Conservation (phyloP, 1,140 invertebrate species). For the Globodera rostochiensis region DNA sequence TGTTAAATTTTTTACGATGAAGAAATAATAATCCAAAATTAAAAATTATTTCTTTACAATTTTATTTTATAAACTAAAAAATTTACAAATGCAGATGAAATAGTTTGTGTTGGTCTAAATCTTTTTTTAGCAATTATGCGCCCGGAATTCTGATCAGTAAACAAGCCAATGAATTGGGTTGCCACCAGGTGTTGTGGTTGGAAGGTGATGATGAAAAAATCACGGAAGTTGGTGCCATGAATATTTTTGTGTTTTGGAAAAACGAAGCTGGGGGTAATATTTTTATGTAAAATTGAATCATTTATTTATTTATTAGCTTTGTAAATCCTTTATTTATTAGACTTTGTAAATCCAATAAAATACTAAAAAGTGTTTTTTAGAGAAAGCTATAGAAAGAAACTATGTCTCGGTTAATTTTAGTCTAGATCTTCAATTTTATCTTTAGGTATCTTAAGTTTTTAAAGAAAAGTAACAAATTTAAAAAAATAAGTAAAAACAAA, state of each 20-base stretch:
- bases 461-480: neutral
- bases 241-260: slow-evolving; percentile 86
- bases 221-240: slow-evolving; percentile 99
- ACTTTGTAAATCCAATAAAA: no score
- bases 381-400: no score
- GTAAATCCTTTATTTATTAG: no score
- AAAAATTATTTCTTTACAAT: neutral
- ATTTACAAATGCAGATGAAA: no score
- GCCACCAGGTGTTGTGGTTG: slow-evolving; percentile 96
- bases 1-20: no score
- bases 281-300: no score
- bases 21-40: no score
- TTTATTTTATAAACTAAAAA: no score
- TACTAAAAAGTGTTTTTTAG: no score
- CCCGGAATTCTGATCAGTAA: slow-evolving; percentile 72
- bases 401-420: no score
- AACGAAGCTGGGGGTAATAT: slow-evolving; percentile 84
- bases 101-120: neutral
- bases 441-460: neutral
- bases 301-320: no score
- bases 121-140: slow-evolving; percentile 69
- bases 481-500: neutral
- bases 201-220: slow-evolving; percentile 89
- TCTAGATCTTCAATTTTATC: no score
- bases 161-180: slow-evolving; percentile 77